These are phyloP conservation scores for Pentamera pediparva DNA, from an alignment of 53 echinoderm and acorn worm species.

Conservation along the genomic window DNA sequence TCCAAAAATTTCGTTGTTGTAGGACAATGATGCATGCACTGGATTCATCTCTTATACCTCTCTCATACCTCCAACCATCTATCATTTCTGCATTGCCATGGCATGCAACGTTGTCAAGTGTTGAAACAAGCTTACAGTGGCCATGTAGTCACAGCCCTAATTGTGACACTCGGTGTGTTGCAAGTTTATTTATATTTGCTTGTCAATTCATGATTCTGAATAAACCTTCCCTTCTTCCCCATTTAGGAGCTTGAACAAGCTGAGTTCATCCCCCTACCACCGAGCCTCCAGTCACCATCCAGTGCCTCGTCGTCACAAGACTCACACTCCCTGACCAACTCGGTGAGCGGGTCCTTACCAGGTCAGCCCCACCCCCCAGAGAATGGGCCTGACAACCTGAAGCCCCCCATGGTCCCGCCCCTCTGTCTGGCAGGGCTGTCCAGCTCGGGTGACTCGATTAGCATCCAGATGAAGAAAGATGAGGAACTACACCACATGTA, in stretches of 20 bases:
- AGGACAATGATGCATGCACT: too few species aligned
- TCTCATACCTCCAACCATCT: too few species aligned
- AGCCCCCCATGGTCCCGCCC: conserved; percentile 72
- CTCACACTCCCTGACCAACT: conserved; percentile 30
- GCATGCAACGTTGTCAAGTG: too few species aligned
- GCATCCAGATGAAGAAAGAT: conserved; percentile 59
- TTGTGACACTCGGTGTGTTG: not conserved
- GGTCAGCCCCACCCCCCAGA: conserved; percentile 7
- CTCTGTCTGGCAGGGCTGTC: conserved; percentile 74
- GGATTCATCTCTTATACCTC: too few species aligned
- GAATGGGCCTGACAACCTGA: conserved; percentile 29
- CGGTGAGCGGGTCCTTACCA: conserved; percentile 5
- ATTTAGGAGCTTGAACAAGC: conserved; percentile 84
- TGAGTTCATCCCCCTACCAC: conserved; percentile 66
- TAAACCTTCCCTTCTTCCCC: not conserved
- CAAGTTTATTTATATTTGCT: not conserved
- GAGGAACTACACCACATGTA: conserved; percentile 55
- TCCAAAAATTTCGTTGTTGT: too few species aligned
- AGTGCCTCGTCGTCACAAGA: conserved; percentile 21
- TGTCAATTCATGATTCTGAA: too few species aligned
- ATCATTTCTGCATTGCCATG: too few species aligned
- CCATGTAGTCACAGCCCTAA: not conserved
- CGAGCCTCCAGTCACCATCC: conserved; percentile 29
- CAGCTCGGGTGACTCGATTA: conserved; percentile 58
- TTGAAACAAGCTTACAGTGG: too few species aligned